phyloP scores from a whole-genome alignment of 2,113 vertebrate genomes.

The Microcebus ravelobensis region DNA sequence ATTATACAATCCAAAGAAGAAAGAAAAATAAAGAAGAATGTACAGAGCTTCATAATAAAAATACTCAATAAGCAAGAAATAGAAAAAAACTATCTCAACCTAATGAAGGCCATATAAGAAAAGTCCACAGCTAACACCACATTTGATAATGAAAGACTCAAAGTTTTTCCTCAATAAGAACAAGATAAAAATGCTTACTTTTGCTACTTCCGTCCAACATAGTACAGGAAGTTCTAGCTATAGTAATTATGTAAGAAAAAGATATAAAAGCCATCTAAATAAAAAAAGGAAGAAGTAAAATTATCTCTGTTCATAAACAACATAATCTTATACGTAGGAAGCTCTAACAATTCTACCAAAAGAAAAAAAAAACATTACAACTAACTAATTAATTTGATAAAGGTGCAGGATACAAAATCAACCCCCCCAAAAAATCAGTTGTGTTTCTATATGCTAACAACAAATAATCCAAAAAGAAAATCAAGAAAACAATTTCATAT shows the following conservation, averaged over 20 bases:
- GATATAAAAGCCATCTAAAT: background rate
- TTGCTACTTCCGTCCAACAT: background rate
- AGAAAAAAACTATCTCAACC: background rate
- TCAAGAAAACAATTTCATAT: background rate
- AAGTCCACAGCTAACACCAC: background rate
- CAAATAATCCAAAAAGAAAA: background rate
- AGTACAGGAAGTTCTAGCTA: background rate
- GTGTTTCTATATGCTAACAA: background rate
- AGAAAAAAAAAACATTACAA: background rate
- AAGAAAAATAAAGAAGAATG: background rate
- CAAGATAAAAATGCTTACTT: background rate
- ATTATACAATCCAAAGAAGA: background rate
- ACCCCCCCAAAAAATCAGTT: background rate
- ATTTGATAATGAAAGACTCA: background rate
- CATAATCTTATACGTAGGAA: background rate
- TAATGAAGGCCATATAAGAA: background rate
- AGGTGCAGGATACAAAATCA: background rate
- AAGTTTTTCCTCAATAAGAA: background rate
- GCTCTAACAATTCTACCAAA: background rate
- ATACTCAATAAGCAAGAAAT: background rate
- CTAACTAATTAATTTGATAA: background rate
- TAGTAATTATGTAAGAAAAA: background rate
- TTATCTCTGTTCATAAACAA: background rate
- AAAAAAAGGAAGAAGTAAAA: background rate
- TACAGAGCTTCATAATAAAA: background rate